Evolutionary conservation across 2,888 invertebrate genomes (phyloP), one percentile per base, ranked within the genome.

Genomic region (Quadroppia sp.): DNA sequence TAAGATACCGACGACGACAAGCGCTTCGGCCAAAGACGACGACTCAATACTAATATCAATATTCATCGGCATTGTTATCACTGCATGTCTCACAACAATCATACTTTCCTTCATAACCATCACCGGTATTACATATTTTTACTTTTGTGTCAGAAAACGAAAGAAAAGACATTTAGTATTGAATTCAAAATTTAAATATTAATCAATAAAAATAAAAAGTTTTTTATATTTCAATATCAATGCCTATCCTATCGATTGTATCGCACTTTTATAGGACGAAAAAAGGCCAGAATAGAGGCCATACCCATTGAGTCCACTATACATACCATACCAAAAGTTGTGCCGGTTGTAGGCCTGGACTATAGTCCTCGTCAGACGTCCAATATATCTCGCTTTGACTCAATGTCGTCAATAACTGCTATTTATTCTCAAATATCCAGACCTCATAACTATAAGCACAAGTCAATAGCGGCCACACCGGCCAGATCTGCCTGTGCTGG

Each of bases 51-150:
- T 73, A 30, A 36, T 73, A 50, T 69, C 73, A 28, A 73, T 73
- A 59, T 73, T 73, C 17, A 73, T 73, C 69, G 73, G 69, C 23
- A 73, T 73, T n/a, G 73, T 73, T 1, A 73, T 73, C 32, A 45
- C 48, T 32, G 73, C 73, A 2, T 73, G 69, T 69, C 25, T 73
- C n/a, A 45, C 69, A 9, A 69, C 69, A 15, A 73, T 73, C 30
- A 56, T 73, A 20, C 36, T 73, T 36, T 45, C 73, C 13, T 73
- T 71, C 48, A 15, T 73, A 13, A 69, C 69, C 3, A 73, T 73
- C 36, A 69, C 69, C 32, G 73, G 73, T 73, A 73, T 30, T 67
- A 20, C 25, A 36, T 71, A 71, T 50, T 71, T 56, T 71, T 40
- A 40, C 56, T 53, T 40, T 59, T 71, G 48, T 50, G 48, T 48